Base-by-base conservation (phyloP, 2,113 vertebrate species). In the Chaetura pelagica region DNA sequence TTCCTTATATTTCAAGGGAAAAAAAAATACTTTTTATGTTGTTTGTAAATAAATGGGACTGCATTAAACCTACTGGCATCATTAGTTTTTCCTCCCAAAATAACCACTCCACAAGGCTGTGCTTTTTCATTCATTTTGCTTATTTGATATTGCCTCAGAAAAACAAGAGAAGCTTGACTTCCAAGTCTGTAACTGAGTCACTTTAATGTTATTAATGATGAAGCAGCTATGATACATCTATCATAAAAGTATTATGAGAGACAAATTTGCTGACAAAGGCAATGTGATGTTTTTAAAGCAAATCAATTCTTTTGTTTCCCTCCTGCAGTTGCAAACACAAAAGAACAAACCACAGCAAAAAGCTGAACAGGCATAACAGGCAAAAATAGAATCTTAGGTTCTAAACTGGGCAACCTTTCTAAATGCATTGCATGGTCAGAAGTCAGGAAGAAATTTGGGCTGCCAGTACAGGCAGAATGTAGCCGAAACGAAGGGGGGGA, bases 1-100 rank as follows among this genome's bases (percentile, higher is more conserved):
- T 89, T 87, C 61, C 75, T 92, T 57, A 59, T 6, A 84, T 38
- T 74, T 84, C 15, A 80, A 90, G 75, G 44, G 22, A 40, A 69
- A 54, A 81, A 48, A 51, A 26, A 61, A 18, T 0, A 67, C 13
- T 12, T 84, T 86, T 68, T n/a, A n/a, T 64, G 48, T 81, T 71
- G 52, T 91, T 94, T 91, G n/a, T 82, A 91, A 94, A 95, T 96
- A 95, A 95, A 95, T 2, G n/a, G 10, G 26, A 87, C 21, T 11
- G 4, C 5, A 27, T 89, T 84, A 72, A 94, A 90, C 21, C 21
- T 68, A 15, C 54, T 92, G 52, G 48, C 61, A 78, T 89, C 12
- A 18, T 32, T 61, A 30, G 4, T 71, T 74, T 87, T 92, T 86
- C 13, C 9, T 80, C n/a, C 19, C 27, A 12, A 55, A 81, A 81